These are phyloP conservation scores for Ifrita kowaldi DNA, from an alignment of 2,113 vertebrate species.

Conservation along the genomic window DNA sequence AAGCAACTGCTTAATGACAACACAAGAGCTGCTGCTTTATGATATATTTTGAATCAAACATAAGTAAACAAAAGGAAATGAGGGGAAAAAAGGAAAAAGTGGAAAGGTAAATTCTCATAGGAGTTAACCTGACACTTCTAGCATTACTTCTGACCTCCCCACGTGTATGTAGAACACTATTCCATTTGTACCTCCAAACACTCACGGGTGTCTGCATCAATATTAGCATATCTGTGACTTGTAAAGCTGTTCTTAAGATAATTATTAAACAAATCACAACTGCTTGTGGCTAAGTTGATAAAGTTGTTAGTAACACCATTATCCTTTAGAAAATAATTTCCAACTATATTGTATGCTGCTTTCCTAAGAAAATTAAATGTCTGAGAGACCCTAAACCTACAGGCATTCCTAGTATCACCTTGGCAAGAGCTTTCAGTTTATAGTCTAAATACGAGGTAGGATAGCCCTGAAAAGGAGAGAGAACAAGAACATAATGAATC, in stretches of 20 bases:
- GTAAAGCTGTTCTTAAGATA: neutral
- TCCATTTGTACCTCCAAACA: neutral
- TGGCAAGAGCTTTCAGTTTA: neutral
- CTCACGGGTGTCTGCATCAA: neutral
- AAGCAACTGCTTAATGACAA: neutral
- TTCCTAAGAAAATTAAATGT: neutral
- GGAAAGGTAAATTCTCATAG: neutral
- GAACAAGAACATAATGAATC: neutral
- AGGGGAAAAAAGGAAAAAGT: neutral
- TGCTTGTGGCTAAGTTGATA: neutral
- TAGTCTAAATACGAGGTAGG: neutral
- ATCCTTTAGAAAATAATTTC: neutral
- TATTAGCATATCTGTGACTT: neutral
- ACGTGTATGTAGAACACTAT: neutral
- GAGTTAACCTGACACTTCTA: neutral
- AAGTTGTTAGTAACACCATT: neutral
- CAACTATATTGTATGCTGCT: neutral
- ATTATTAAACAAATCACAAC: neutral
- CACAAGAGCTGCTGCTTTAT: neutral
- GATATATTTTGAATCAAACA: neutral
- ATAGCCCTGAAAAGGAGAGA: neutral
- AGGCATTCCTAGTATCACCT: neutral
- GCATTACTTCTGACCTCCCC: neutral
- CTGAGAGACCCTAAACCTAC: neutral
- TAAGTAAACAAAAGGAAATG: neutral